Evolutionary conservation across 2,113 vertebrate species (phyloP), one percentile per base, ranked within the genome.

Genomic region (Dipodomys merriami): DNA sequence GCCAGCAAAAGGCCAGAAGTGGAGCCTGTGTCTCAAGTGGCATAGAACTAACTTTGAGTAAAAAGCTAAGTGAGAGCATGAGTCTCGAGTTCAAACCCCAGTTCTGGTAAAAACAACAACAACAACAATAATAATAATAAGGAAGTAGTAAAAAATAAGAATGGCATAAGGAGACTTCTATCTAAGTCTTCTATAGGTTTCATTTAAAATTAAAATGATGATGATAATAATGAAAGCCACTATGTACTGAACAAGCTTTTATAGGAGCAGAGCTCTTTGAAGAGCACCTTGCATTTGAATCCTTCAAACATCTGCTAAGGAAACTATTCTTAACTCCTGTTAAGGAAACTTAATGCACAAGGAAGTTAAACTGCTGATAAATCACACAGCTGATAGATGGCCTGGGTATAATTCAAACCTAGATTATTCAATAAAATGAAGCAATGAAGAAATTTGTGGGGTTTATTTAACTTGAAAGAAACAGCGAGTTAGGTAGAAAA

Each of bases 191-290:
- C 35, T 39, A 27, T 73, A 19, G 44, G 19, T 94, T 90, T 96
- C 60, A 96, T 74, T 77, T 95, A 64, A 93, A 73, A 95, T 88
- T 83, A 68, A 96, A 94, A 83, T 88, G 65, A 82, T 91, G 49
- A 57, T 53, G 49, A 92, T 78, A 78, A 76, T 92, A 88, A 72
- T 27, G 22, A 95, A 25, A 46, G 9, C 44, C 76, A 91, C 60
- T 71, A 73, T 88, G 86, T 89, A 49, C 69, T 33, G 65, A 79
- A 65, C 35, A 86, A 88, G 62, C 13, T 89, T 96, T 91, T 82
- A 82, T 10, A 67, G 27, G 25, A 76, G 76, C 53, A 25, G 20
- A 83, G 33, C 57, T 82, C 76, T 62, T 84, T 49, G 39, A n/a
- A 84, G 92, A 95, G 46, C 29, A 15, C 6, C 78, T 69, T 94